Conservation (phyloP, 2,888 invertebrate species). For the Chloroclystis v-ata region DNA sequence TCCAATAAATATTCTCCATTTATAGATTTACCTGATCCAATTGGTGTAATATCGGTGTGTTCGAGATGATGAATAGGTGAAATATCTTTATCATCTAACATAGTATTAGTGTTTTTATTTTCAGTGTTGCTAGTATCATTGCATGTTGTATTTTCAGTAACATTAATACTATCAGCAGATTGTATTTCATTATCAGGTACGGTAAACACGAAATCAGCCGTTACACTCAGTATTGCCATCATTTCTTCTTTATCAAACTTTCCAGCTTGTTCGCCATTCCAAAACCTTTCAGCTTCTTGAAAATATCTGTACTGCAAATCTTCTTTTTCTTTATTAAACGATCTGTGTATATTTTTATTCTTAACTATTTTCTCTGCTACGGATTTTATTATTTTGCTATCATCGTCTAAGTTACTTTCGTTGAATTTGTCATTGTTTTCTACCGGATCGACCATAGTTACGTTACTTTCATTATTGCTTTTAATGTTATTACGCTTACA, state of each 20-base stretch:
- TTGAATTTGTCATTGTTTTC: not conserved
- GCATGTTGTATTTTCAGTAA: not conserved
- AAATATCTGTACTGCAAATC: constrained; percentile 11
- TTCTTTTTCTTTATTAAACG: constrained; percentile 4
- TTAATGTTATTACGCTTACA: not conserved
- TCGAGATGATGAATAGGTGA: too few relatives aligned
- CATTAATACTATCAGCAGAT: not conserved
- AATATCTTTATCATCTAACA: too few relatives aligned
- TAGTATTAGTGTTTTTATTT: too few relatives aligned
- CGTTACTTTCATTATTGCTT: not conserved
- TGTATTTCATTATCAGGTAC: not conserved
- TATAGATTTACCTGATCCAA: too few relatives aligned
- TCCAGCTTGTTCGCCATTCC: constrained; percentile 4
- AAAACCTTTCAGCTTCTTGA: constrained; percentile 14
- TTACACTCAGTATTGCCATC: not conserved
- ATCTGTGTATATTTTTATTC: constrained; percentile 2
- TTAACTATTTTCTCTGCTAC: not conserved
- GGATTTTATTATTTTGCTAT: not conserved
- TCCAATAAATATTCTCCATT: too few relatives aligned
- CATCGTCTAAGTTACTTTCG: not conserved
- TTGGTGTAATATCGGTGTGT: too few relatives aligned
- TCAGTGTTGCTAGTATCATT: not conserved
- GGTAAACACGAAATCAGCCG: not conserved
- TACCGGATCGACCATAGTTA: constrained; percentile 1
- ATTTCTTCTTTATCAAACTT: not conserved